phyloP scores from a whole-genome alignment of 2,888 invertebrate species.

The Spilosoma lubricipeda region DNA sequence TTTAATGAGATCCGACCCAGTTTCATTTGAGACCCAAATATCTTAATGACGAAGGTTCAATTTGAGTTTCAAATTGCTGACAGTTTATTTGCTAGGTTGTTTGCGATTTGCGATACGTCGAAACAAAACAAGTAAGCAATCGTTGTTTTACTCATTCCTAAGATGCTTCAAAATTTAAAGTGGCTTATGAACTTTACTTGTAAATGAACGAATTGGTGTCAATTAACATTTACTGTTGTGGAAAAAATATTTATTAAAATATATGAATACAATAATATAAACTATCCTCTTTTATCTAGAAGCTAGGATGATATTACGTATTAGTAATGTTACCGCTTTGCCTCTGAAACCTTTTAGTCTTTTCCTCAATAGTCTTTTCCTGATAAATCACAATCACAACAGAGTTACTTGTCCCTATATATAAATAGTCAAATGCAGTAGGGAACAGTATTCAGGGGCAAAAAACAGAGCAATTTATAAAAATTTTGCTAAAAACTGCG shows the following conservation, averaged over 20 bases:
- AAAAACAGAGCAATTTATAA: too few species aligned
- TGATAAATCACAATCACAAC: too few species aligned
- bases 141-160: constrained; percentile 7
- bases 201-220: background rate
- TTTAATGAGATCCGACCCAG: constrained; percentile 42
- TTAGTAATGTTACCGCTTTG: too few species aligned
- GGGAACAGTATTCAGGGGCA: too few species aligned
- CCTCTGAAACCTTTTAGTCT: too few species aligned
- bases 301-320: too few species aligned
- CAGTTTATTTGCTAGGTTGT: constrained; percentile 22
- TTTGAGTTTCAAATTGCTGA: constrained; percentile 33
- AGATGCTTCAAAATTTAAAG: background rate
- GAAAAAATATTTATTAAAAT: background rate
- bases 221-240: background rate
- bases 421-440: too few species aligned
- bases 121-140: constrained; percentile 16
- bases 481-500: too few species aligned
- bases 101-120: constrained; percentile 22
- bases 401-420: too few species aligned
- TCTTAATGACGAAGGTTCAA: constrained; percentile 33
- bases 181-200: background rate
- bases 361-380: too few species aligned
- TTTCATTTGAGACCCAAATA: constrained; percentile 42
- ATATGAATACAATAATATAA: too few species aligned
- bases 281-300: too few species aligned